Evolutionary conservation across 2,888 invertebrate species (phyloP), one percentile per base, ranked within the genome.

Genomic region (Polymixis flavicincta): DNA sequence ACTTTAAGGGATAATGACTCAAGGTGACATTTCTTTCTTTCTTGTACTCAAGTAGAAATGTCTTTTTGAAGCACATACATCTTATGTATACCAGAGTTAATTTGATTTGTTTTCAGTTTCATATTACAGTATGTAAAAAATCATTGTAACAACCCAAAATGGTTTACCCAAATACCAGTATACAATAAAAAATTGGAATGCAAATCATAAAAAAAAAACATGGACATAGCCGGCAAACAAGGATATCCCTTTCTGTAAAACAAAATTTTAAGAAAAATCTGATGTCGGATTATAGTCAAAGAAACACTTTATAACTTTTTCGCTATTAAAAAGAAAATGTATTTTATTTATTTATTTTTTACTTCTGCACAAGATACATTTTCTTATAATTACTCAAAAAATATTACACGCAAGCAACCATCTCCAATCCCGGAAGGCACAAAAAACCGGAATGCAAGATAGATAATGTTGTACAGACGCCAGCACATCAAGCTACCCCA

Each of bases 371-470:
- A 48, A n/a, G 6, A 59, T 28, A 71, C 32, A 52, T 70, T 67
- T 63, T 57, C 25, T 22, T 57, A 32, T 14, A 19, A 50, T 11
- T 32, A 55, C 5, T 37, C 55, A 60, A 25, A 17, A 48, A 74
- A 71, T 54, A 11, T 25, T 64, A 74, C 13, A 68, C 52, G 28
- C 8, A 52, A 76, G 63, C 55, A 57, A 3, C 17, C 59, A 52
- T 19, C 28, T 69, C 13, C 5, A 55, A 64, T 54, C 22, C 17
- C 22, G 13, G n/a, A 55, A 32, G 5, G 17, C 37, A 59, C 8
- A 8, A 60, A 67, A 63, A 80, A 78, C 74, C 52, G 11, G 52
- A 52, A 78, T 74, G 71, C 74, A 82, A 71, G 65, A 61, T n/a
- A n/a, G n/a, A n/a, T n/a, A n/a, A n/a, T n/a, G n/a, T n/a, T n/a